Evolutionary conservation across 2,113 vertebrate species (phyloP).

Genomic region (Colinus virginianus): DNA sequence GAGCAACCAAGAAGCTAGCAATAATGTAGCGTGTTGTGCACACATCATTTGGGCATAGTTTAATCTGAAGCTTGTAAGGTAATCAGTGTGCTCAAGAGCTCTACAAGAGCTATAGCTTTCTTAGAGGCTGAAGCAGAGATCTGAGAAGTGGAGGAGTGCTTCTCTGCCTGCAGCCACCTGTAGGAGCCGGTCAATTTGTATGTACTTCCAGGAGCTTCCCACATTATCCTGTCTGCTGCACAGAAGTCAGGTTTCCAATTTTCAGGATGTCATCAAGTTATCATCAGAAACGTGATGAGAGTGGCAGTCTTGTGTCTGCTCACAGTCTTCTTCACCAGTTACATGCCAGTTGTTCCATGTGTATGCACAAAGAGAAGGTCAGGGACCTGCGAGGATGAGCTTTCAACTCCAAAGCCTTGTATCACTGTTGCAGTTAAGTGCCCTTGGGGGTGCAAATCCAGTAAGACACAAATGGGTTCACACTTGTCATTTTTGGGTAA

Average conservation of each 20-base stretch:
- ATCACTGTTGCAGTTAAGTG: background rate
- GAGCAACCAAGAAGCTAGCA: background rate
- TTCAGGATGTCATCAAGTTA: fast-evolving
- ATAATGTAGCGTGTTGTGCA: background rate
- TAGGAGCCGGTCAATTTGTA: background rate
- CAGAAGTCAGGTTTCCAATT: background rate
- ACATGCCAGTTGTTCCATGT: background rate
- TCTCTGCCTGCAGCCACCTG: background rate
- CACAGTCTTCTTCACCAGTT: background rate
- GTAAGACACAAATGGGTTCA: background rate
- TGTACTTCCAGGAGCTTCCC: background rate
- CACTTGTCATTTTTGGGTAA: background rate
- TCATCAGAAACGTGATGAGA: background rate
- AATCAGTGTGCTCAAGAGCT: background rate
- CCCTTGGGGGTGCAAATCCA: background rate
- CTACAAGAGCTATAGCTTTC: background rate
- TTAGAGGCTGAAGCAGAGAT: background rate
- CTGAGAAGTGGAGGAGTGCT: background rate
- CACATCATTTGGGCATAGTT: too few species aligned
- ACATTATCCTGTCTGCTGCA: background rate
- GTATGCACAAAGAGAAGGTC: background rate
- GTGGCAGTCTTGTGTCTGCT: fast-evolving
- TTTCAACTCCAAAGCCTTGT: background rate
- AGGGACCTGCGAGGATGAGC: fast-evolving
- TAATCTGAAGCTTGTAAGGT: background rate